phyloP scores from a whole-genome alignment of 2,113 vertebrate genomes.

The Leucosticte australis region DNA sequence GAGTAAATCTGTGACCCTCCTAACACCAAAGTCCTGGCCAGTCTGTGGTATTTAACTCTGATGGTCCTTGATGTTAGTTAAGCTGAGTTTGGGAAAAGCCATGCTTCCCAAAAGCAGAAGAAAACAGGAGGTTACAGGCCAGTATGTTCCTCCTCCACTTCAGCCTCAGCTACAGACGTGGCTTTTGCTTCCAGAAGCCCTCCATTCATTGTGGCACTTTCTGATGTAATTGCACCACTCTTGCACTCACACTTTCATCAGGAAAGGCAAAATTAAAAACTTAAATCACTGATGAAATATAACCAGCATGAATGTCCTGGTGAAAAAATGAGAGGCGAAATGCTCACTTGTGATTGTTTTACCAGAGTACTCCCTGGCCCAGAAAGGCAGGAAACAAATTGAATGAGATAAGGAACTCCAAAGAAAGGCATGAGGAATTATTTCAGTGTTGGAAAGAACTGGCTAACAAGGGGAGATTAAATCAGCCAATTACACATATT shows the following conservation, averaged over 20 bases:
- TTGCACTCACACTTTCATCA: neutral
- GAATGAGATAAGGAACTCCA: neutral
- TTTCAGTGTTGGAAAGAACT: neutral
- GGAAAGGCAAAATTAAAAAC: constrained; percentile 1
- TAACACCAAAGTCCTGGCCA: neutral
- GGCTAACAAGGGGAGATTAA: neutral
- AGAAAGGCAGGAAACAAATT: neutral
- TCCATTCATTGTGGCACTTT: fast-evolving
- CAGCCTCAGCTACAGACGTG: neutral
- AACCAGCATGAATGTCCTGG: neutral
- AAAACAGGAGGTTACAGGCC: fast-evolving
- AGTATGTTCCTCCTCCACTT: neutral
- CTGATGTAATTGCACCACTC: neutral
- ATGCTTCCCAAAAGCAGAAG: neutral
- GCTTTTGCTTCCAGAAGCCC: neutral
- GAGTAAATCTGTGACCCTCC: neutral
- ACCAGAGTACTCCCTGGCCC: neutral
- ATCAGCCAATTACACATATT: neutral
- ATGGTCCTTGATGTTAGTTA: neutral
- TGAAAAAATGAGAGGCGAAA: neutral
- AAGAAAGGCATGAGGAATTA: neutral
- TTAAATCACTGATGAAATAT: neutral
- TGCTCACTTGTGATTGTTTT: neutral
- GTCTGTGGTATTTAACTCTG: neutral
- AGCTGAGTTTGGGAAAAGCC: neutral